phyloP scores from a whole-genome alignment of 2,113 vertebrate genomes.

The Aegithalos caudatus region DNA sequence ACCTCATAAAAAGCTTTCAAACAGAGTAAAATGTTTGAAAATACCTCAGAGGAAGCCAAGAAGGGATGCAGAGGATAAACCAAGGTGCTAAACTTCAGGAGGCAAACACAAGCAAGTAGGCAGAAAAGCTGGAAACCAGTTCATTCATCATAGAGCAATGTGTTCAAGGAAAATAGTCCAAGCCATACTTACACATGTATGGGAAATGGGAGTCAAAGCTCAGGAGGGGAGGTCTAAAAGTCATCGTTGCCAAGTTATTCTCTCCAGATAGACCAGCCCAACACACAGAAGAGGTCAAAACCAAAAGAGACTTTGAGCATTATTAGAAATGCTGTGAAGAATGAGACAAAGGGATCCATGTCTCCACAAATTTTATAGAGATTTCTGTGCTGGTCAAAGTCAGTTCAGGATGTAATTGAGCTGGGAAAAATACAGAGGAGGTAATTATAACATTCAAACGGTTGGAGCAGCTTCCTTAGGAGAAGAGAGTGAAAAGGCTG shows the following conservation, averaged over 20 bases:
- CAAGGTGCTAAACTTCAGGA: not conserved
- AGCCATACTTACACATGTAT: too few species aligned
- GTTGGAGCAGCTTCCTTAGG: not conserved
- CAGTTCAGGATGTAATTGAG: not conserved
- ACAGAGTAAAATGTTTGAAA: not conserved
- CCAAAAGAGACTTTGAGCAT: accelerated
- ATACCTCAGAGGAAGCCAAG: not conserved
- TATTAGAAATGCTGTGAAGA: not conserved
- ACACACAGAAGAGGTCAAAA: accelerated
- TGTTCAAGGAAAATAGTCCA: too few species aligned
- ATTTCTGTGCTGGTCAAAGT: not conserved
- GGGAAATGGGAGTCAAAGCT: not conserved
- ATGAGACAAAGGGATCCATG: not conserved
- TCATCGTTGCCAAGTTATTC: not conserved
- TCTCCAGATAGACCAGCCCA: not conserved
- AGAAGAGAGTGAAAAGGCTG: not conserved
- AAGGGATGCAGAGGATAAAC: not conserved
- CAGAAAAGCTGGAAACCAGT: not conserved
- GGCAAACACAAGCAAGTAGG: not conserved
- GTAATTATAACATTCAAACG: not conserved
- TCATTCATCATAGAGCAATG: not conserved
- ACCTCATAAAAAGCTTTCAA: not conserved
- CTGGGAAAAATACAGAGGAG: not conserved
- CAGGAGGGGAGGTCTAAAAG: not conserved
- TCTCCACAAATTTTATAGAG: not conserved